Evolutionary conservation across 2,888 invertebrate species (phyloP).

Genomic region (Leptopilina drosophilae): DNA sequence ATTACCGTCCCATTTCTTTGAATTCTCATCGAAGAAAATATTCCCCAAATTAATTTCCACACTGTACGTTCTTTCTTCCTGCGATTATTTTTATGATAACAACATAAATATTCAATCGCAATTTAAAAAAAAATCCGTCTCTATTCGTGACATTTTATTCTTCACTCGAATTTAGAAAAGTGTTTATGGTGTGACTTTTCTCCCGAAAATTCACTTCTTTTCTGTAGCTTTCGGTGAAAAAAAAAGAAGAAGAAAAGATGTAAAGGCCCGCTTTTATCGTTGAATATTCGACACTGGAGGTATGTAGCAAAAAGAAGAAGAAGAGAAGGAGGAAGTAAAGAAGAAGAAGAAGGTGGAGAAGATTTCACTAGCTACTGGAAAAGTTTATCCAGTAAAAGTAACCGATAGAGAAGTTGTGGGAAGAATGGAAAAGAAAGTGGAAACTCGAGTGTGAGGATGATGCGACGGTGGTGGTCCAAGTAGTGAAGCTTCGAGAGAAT

Average conservation of each 20-base stretch:
- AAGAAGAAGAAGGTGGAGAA: not conserved
- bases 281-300: slow-evolving; percentile 33
- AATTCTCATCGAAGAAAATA: no score
- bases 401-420: slow-evolving; percentile 37
- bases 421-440: slow-evolving; percentile 32
- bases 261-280: slow-evolving; percentile 24
- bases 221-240: not conserved
- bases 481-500: slow-evolving; percentile 24
- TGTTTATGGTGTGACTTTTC: not conserved
- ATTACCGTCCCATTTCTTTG: no score
- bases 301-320: slow-evolving; percentile 18
- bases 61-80: no score
- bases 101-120: no score
- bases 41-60: no score
- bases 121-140: no score
- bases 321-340: not conserved
- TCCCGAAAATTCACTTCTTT: not conserved
- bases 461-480: slow-evolving; percentile 37
- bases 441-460: slow-evolving; percentile 29
- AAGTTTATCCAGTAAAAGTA: slow-evolving; percentile 5
- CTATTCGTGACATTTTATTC: no score
- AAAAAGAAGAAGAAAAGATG: not conserved
- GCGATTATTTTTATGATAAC: no score
- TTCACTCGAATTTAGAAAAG: no score
- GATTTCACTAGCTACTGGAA: slow-evolving; percentile 40